Evolutionary conservation across 1,140 invertebrate genomes (phyloP), one percentile per base, ranked within the genome.

Genomic region (Pseudomyrmex gracilis): DNA sequence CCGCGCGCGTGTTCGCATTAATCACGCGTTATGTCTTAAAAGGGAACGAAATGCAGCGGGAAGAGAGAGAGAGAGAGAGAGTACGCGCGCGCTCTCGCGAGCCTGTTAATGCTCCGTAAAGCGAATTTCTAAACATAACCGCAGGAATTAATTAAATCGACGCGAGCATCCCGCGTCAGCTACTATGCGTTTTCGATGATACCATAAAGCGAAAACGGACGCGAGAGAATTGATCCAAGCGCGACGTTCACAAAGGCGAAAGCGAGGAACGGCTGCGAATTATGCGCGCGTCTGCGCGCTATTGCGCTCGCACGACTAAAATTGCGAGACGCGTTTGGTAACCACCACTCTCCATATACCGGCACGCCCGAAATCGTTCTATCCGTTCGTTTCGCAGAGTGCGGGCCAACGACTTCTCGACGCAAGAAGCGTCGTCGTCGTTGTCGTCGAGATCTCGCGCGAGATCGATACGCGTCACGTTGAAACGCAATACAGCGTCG

Each of bases 1-100:
- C 20, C 53, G 34, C n/a, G 43, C 51, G 76, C 76, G 15, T 64
- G 22, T 47, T 58, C 43, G 53, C 53, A 70, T 80, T 80, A 70
- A 80, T 71, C 66, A 70, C 76, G 66, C 76, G 43, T 71, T 60
- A 80, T 20, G 43, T 71, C 66, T 80, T 70, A 34, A 80, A 80
- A 80, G 53, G 5, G 76, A 70, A 34, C 34, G 34, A 34, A 7
- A 34, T 34, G 5, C 7, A 34, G 5, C 34, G 34, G 7, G 34
- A 34, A 34, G 34, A 34, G 34, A 34, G 34, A 34, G 34, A 34
- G 34, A 34, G 24, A 34, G 24, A 34, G 34, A 34, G 34, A 34
- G 34, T 13, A 53, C 60, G 20, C 76, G 34, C 64, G 43, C 74
- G 17, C 22, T n/a, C 34, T 9, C 63, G 53, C 53, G n/a, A 70